Percentiles rank a stretch among this genome's conserved stretches.
Evolutionary conservation across 2,113 vertebrate genomes (phyloP).

Genomic region (Paramormyrops kingsleyae): DNA sequence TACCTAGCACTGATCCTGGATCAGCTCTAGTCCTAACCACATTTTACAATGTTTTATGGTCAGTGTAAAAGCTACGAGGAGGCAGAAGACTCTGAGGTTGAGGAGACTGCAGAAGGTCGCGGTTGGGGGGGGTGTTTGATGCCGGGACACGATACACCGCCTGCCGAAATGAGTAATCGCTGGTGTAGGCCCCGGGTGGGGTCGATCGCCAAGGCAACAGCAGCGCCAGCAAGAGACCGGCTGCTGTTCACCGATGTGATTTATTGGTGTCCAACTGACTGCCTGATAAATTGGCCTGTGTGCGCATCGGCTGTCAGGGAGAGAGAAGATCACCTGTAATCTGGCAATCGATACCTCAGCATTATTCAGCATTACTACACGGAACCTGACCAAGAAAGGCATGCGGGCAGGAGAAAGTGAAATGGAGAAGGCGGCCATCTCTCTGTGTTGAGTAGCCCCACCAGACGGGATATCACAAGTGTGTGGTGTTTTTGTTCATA

Average conservation of each 20-base stretch:
- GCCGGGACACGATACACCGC: constrained; percentile 28
- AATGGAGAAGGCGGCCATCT: not conserved
- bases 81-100: not conserved
- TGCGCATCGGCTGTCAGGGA: constrained; percentile 26
- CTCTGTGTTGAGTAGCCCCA: not conserved
- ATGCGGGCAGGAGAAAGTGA: not conserved
- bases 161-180: constrained; percentile 41
- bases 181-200: constrained; percentile 27
- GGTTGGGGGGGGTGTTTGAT: not conserved
- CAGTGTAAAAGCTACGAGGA: not conserved
- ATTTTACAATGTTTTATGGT: not conserved
- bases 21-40: not conserved
- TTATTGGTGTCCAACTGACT: constrained; percentile 34
- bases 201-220: constrained; percentile 40
- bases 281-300: constrained; percentile 35
- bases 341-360: not conserved
- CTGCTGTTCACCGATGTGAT: constrained; percentile 46
- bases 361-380: not conserved
- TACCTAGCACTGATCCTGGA: not conserved
- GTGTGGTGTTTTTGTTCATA: not conserved
- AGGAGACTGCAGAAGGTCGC: not conserved
- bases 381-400: not conserved
- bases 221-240: constrained; percentile 43
- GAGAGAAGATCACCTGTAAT: not conserved
- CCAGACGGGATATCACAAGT: not conserved